A percentile compares a stretch with the other conserved stretches of the same genome.
These are phyloP conservation scores for Drosophila lacicola DNA, from an alignment of 2,888 invertebrate genomes.

Conservation along the genomic window DNA sequence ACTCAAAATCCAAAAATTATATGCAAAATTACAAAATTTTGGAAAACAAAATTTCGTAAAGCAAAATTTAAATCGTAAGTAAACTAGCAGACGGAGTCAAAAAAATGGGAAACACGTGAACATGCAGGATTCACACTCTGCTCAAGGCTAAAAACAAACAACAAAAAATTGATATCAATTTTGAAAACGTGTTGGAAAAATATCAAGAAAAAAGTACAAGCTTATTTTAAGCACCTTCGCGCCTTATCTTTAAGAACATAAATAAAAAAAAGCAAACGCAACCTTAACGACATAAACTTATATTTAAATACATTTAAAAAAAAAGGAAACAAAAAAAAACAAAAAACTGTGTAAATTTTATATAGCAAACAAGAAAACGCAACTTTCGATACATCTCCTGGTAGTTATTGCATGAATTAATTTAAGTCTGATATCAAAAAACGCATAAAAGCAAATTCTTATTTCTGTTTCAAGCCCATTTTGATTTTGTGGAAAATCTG, in stretches of 20 bases:
- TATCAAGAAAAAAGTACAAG: constrained; percentile 90
- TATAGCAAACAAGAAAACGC: constrained; percentile 60
- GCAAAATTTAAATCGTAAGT: constrained; percentile 68
- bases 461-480: constrained; percentile 39
- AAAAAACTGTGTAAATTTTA: constrained; percentile 69
- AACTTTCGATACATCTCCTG: constrained; percentile 69
- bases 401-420: constrained; percentile 67
- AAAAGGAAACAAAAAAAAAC: constrained; percentile 49
- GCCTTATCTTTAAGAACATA: constrained; percentile 89
- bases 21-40: constrained; percentile 82
- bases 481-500: constrained; percentile 65
- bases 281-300: constrained; percentile 68
- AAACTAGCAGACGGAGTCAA: constrained; percentile 46
- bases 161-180: constrained; percentile 75
- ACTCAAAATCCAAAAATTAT: constrained; percentile 76
- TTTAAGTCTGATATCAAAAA: constrained; percentile 62
- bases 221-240: constrained; percentile 91
- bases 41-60: constrained; percentile 81
- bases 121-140: constrained; percentile 54
- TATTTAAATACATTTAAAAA: constrained; percentile 71
- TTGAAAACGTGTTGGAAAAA: constrained; percentile 80
- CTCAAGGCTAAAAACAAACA: constrained; percentile 37
- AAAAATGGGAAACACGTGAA: constrained; percentile 45
- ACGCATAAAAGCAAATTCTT: constrained; percentile 52
- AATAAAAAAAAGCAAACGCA: constrained; percentile 73